phyloP scores from a whole-genome alignment of 1,140 invertebrate genomes.

The Leucophenga varia region DNA sequence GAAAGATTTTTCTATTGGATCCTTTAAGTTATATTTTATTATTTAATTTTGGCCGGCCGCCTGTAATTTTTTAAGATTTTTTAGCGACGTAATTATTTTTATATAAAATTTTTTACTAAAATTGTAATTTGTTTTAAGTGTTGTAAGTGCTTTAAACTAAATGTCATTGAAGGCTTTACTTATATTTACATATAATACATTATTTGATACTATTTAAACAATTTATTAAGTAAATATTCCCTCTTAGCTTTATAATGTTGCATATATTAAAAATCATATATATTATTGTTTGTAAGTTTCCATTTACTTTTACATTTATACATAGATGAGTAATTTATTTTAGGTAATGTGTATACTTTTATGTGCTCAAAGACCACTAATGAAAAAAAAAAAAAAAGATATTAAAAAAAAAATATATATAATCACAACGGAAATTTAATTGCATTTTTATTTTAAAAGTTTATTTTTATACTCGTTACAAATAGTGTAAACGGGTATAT shows the following conservation, averaged over 20 bases:
- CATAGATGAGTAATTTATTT: too few relatives aligned
- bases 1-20: constrained; percentile 18
- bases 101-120: constrained; percentile 9
- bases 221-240: too few relatives aligned
- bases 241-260: too few relatives aligned
- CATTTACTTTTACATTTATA: constrained; percentile 49
- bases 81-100: background rate
- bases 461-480: too few relatives aligned
- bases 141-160: constrained; percentile 18
- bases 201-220: too few relatives aligned
- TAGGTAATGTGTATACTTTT: too few relatives aligned
- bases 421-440: too few relatives aligned
- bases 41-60: constrained; percentile 36
- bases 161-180: constrained; percentile 40
- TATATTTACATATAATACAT: constrained; percentile 32
- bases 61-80: constrained; percentile 1
- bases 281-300: constrained; percentile 37
- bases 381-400: too few relatives aligned
- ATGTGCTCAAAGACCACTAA: too few relatives aligned
- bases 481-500: too few relatives aligned
- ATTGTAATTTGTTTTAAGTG: constrained; percentile 5
- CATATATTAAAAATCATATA: constrained; percentile 10
- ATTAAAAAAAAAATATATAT: too few relatives aligned
- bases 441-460: too few relatives aligned
- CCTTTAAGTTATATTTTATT: constrained; percentile 7